Evolutionary conservation across 1,140 invertebrate genomes (phyloP).

Genomic region (Drosophila ambigua): DNA sequence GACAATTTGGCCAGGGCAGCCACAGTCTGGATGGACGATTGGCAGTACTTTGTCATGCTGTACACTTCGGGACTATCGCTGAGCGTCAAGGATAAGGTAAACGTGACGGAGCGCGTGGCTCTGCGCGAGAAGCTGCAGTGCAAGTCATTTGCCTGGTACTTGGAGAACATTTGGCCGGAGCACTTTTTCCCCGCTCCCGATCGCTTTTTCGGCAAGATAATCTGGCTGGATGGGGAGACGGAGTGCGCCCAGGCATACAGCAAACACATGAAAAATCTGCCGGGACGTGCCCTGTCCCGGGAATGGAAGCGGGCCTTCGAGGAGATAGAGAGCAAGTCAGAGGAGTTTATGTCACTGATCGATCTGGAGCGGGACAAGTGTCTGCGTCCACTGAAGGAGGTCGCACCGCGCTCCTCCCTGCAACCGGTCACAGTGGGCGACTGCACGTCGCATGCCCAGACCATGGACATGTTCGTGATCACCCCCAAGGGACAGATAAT

Average conservation of each 20-base stretch:
- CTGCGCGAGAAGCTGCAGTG: slow-evolving; percentile 92
- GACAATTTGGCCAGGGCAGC: slow-evolving; percentile 95
- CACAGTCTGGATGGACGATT: slow-evolving; percentile 97
- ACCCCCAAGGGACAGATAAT: slow-evolving; percentile 86
- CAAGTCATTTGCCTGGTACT: slow-evolving; percentile 96
- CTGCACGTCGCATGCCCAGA: slow-evolving; percentile 82
- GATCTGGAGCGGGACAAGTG: slow-evolving; percentile 76
- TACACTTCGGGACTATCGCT: slow-evolving; percentile 85
- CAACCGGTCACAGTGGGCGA: slow-evolving; percentile 86
- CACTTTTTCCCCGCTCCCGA: slow-evolving; percentile 94
- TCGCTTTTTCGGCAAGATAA: slow-evolving; percentile 92
- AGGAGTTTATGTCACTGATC: slow-evolving; percentile 60
- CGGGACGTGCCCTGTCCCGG: slow-evolving; percentile 56
- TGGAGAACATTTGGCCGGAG: slow-evolving; percentile 95
- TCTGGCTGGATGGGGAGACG: slow-evolving; percentile 82
- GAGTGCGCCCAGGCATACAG: slow-evolving; percentile 71
- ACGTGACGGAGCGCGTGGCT: slow-evolving; percentile 86
- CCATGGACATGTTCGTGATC: slow-evolving; percentile 91
- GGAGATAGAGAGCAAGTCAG: slow-evolving; percentile 66
- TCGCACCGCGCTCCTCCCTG: slow-evolving; percentile 61
- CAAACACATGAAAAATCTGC: slow-evolving; percentile 73
- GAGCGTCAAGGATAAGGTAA: slow-evolving; percentile 74
- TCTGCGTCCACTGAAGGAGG: slow-evolving; percentile 63
- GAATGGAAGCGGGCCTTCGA: slow-evolving; percentile 76
- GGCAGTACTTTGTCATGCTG: slow-evolving; percentile 94